Percentiles rank a stretch among this genome's conserved stretches.
These are phyloP conservation scores for Pycnomerus fuliginosus DNA, from an alignment of 2,888 invertebrate species.

Conservation along the genomic window DNA sequence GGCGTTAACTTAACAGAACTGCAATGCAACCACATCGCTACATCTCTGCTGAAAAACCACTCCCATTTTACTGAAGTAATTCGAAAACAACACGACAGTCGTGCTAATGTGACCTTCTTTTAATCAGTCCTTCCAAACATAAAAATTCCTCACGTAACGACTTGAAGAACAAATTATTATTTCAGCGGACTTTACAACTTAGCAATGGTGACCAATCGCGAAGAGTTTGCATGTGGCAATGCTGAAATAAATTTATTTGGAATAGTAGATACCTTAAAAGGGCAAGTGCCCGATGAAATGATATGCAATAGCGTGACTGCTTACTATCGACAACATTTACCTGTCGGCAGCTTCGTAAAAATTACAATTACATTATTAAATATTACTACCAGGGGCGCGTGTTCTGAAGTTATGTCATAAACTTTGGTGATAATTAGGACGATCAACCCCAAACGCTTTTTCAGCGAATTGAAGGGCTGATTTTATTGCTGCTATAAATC, in stretches of 20 bases:
- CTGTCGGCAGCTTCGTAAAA: slow-evolving; percentile 45
- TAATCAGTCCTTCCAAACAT: slow-evolving; percentile 6
- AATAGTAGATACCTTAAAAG: slow-evolving; percentile 37
- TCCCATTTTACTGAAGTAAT: too few species aligned
- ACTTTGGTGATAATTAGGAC: slow-evolving; percentile 10
- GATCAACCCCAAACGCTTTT: not conserved
- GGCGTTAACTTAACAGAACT: too few species aligned
- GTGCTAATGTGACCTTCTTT: slow-evolving; percentile 14
- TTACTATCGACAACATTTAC: slow-evolving; percentile 42
- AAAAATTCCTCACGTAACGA: slow-evolving; percentile 11
- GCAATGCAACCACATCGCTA: too few species aligned
- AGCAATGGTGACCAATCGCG: slow-evolving; percentile 14
- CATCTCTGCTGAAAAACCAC: too few species aligned
- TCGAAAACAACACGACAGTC: slow-evolving; percentile 4
- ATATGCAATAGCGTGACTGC: slow-evolving; percentile 43
- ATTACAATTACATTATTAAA: slow-evolving; percentile 38
- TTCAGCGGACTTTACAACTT: slow-evolving; percentile 13
- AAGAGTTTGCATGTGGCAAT: slow-evolving; percentile 30
- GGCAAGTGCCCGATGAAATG: slow-evolving; percentile 43
- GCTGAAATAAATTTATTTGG: slow-evolving; percentile 32
- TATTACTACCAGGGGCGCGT: slow-evolving; percentile 24
- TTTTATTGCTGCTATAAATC: slow-evolving; percentile 29
- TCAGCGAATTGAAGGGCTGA: slow-evolving; percentile 3
- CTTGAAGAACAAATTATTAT: slow-evolving; percentile 19
- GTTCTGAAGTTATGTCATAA: slow-evolving; percentile 8